Conservation (phyloP, 2,113 vertebrate genomes). For the Lepus europaeus region DNA sequence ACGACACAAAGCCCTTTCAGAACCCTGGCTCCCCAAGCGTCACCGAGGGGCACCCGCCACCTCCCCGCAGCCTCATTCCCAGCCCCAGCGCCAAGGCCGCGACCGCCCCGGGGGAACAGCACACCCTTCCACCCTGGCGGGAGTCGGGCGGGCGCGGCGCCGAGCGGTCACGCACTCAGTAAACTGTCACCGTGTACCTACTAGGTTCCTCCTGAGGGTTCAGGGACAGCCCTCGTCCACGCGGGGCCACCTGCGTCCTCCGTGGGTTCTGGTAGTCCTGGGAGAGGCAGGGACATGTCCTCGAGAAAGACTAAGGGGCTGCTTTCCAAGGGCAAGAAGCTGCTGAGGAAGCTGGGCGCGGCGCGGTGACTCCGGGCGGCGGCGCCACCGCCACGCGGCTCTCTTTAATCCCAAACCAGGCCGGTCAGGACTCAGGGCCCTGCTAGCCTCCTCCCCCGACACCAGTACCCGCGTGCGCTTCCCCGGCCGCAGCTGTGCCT, state of each 20-base stretch:
- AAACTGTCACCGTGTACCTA: constrained; percentile 90
- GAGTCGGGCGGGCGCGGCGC: constrained; percentile 71
- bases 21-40: constrained; percentile 62
- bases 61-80: neutral
- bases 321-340: constrained; percentile 97
- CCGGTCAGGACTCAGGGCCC: constrained; percentile 90
- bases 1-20: constrained; percentile 59
- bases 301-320: constrained; percentile 98
- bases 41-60: neutral
- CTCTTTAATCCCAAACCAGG: constrained; percentile 88
- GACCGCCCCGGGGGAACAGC: too few species aligned
- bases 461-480: constrained; percentile 55
- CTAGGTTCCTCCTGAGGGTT: constrained; percentile 97
- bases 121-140: constrained; percentile 71
- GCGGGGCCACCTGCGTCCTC: constrained; percentile 92
- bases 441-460: constrained; percentile 74
- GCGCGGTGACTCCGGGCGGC: constrained; percentile 93
- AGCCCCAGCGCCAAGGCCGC: too few species aligned
- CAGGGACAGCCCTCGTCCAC: constrained; percentile 92
- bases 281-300: constrained; percentile 93
- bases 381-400: constrained; percentile 83
- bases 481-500: too few species aligned
- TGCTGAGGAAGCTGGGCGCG: constrained; percentile 95
- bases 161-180: constrained; percentile 82
- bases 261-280: constrained; percentile 93